These are phyloP conservation scores for Drosophila meridiana DNA, from an alignment of 2,888 invertebrate species.

Conservation along the genomic window DNA sequence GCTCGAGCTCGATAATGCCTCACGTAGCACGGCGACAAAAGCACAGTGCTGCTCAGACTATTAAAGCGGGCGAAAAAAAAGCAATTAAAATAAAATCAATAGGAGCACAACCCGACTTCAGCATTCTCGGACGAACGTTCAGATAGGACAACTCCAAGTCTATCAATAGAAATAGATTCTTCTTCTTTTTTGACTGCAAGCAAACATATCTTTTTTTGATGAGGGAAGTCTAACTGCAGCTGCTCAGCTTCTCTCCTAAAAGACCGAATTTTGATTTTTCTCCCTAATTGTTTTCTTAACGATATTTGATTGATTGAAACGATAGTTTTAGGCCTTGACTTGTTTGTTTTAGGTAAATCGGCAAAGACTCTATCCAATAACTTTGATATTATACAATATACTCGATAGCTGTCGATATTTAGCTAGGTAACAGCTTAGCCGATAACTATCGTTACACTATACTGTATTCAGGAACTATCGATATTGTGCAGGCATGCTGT, in stretches of 20 bases:
- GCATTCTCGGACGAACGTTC: not conserved
- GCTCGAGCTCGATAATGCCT: constrained; percentile 20
- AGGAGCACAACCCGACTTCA: constrained; percentile 1
- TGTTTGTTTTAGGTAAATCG: no score
- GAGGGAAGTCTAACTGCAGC: not conserved
- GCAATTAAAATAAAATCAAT: constrained; percentile 66
- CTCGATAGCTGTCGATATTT: not conserved
- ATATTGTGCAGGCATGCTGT: no score
- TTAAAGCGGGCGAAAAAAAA: constrained; percentile 38
- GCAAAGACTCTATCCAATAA: no score
- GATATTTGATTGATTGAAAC: no score
- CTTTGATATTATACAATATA: no score
- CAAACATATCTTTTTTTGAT: not conserved
- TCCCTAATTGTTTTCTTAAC: no score
- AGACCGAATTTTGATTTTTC: not conserved
- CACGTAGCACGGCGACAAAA: constrained; percentile 29
- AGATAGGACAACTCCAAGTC: constrained; percentile 1
- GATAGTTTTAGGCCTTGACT: no score
- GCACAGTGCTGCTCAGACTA: constrained; percentile 14
- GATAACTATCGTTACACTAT: not conserved
- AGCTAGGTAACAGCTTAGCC: not conserved
- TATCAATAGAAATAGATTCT: not conserved
- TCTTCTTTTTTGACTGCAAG: not conserved
- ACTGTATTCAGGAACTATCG: no score
- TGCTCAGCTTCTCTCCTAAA: not conserved